These are phyloP conservation scores for Drosophila malerkotliana DNA, from an alignment of 1,140 invertebrate species.

Conservation along the genomic window DNA sequence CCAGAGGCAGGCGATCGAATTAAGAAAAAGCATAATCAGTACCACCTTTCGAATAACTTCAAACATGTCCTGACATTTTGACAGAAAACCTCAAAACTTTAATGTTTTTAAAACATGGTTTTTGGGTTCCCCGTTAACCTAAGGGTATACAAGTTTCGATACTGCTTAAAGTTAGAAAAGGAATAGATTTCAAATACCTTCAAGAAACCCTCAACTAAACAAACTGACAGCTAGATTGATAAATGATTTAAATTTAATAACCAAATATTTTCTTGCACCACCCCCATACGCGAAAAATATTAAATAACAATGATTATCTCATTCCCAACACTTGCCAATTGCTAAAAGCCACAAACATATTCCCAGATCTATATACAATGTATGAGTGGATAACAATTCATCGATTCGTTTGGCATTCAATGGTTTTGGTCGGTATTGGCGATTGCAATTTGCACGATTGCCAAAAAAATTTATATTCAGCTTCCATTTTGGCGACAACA, in stretches of 20 bases:
- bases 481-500: slow-evolving; percentile 52
- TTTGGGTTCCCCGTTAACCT: too few species aligned
- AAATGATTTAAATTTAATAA: not conserved
- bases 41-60: too few species aligned
- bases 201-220: not conserved
- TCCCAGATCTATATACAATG: not conserved
- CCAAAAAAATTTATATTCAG: slow-evolving; percentile 52
- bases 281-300: slow-evolving; percentile 16
- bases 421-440: slow-evolving; percentile 38
- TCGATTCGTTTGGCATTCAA: slow-evolving; percentile 59
- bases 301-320: slow-evolving; percentile 48
- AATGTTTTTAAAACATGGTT: too few species aligned
- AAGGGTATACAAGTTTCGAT: too few species aligned
- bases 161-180: too few species aligned
- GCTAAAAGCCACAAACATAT: slow-evolving; percentile 21
- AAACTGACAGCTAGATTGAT: not conserved
- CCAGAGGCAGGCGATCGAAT: too few species aligned
- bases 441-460: slow-evolving; percentile 59
- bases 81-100: not conserved
- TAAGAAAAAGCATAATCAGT: too few species aligned
- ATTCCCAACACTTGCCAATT: slow-evolving; percentile 33
- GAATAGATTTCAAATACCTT: not conserved
- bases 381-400: slow-evolving; percentile 38
- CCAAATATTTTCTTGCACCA: slow-evolving; percentile 12
- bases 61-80: too few species aligned